Base-by-base conservation (phyloP, 1,140 invertebrate species). In the Holotrichia oblita region DNA sequence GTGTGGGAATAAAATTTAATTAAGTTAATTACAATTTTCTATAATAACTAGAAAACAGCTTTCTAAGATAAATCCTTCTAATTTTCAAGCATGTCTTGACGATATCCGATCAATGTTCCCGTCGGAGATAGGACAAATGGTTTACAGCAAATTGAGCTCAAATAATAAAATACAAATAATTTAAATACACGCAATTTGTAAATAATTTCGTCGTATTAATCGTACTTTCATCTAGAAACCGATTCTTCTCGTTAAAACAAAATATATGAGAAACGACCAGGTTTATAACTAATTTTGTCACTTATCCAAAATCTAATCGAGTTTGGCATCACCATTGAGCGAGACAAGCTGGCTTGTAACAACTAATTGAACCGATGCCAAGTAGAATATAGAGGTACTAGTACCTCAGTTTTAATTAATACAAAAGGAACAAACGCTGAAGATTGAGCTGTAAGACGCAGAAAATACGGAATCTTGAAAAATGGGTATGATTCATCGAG, bases 281-380 rank as follows among this genome's bases (percentile, higher is more conserved):
- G 17, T 69, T 61, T 34, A 69, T 34, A 12, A 20, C 61, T 69
- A 69, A 24, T 34, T 69, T 22, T 69, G 61, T 69, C 61, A 69
- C 61, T 69, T 69, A 69, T 69, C 61, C 61, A 69, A 69, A 69
- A 69, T 69, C 61, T 69, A 69, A 69, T 69, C 61, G 22, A 9
- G 27, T 34, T 34, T 69, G 61, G 61, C 61, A 69, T 27, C 61
- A 20, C 22, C 61, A 69, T 34, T 12, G 61, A 69, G 22, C 12
- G 22, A 69, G 61, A 24, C 61, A 34, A 24, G 61, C 20, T 9
- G 17, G 61, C 22, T 34, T 69, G 27, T 27, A 69, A 69, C 22
- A 69, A 69, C 61, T 3, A 69, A 69, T 27, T 69, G 61, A 69
- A 69, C 20, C 22, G 61, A 22, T 69, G 61, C 61, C 61, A 69